Evolutionary conservation across 2,797 vertebrate species (phyloP).

Genomic region (Neosilurus hyrtlii): DNA sequence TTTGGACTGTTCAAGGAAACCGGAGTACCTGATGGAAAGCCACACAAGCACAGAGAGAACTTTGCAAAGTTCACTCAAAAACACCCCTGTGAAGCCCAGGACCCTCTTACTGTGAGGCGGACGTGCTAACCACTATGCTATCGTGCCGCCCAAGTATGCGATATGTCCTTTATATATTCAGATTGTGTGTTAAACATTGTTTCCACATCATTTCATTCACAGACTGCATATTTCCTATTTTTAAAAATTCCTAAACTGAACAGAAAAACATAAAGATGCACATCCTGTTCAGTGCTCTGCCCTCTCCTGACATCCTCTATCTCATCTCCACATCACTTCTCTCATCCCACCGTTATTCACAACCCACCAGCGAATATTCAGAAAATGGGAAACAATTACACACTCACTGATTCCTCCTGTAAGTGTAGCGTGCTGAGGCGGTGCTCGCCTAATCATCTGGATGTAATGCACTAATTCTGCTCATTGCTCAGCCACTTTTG

Average conservation of each 20-base stretch:
- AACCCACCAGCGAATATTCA: conserved; percentile 58
- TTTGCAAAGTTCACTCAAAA: too few relatives aligned
- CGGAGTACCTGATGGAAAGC: too few relatives aligned
- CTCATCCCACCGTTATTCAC: conserved; percentile 60
- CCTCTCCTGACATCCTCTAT: background rate
- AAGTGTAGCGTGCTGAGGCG: conserved; percentile 71
- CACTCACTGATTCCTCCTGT: conserved; percentile 73
- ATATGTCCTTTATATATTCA: background rate
- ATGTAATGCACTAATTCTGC: conserved; percentile 73
- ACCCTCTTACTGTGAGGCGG: too few relatives aligned
- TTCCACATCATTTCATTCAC: background rate
- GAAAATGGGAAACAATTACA: conserved; percentile 79
- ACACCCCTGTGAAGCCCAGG: background rate
- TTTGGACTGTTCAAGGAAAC: too few relatives aligned
- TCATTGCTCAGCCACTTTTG: conserved; percentile 72
- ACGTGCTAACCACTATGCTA: too few relatives aligned
- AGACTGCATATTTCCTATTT: background rate
- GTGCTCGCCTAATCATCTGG: conserved; percentile 76
- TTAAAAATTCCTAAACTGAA: background rate
- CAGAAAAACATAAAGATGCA: background rate
- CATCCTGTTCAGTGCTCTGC: too few relatives aligned
- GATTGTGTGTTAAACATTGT: background rate
- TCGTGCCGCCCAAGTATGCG: background rate
- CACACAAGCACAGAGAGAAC: too few relatives aligned
- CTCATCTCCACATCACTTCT: background rate